phyloP scores from a whole-genome alignment of 2,113 vertebrate genomes.

The Myiagra hebetior region DNA sequence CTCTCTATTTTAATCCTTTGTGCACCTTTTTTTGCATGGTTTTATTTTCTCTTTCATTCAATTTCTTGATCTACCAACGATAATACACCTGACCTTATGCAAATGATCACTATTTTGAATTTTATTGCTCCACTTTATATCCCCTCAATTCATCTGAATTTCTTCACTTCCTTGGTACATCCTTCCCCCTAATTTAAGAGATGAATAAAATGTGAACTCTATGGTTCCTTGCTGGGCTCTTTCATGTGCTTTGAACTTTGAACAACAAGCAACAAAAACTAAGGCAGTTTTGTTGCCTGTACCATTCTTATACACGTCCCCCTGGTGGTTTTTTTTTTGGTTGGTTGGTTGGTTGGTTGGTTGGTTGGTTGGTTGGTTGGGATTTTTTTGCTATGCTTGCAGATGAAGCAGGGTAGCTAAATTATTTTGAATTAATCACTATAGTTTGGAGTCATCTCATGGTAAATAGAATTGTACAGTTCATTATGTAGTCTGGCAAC shows the following conservation, averaged over 20 bases:
- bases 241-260: conserved; percentile 5
- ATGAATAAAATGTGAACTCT: not conserved
- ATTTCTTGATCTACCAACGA: not conserved
- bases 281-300: not conserved
- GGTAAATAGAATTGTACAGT: not conserved
- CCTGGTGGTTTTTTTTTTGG: not conserved
- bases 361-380: not conserved
- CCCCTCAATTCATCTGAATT: conserved; percentile 3
- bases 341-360: not conserved
- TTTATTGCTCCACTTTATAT: conserved; percentile 31
- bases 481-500: not conserved
- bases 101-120: conserved; percentile 14
- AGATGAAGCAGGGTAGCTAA: not conserved
- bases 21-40: not conserved
- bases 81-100: not conserved
- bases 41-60: not conserved
- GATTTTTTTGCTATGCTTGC: not conserved
- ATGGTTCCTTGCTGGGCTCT: not conserved
- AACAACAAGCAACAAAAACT: not conserved
- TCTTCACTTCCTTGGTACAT: conserved; percentile 32
- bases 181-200: not conserved
- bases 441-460: not conserved
- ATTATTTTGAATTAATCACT: not conserved
- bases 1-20: not conserved
- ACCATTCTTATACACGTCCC: not conserved